Percentiles rank a stretch among this genome's conserved stretches.
phyloP scores from a whole-genome alignment of 2,888 invertebrate genomes.

The Acrobasis consociella region DNA sequence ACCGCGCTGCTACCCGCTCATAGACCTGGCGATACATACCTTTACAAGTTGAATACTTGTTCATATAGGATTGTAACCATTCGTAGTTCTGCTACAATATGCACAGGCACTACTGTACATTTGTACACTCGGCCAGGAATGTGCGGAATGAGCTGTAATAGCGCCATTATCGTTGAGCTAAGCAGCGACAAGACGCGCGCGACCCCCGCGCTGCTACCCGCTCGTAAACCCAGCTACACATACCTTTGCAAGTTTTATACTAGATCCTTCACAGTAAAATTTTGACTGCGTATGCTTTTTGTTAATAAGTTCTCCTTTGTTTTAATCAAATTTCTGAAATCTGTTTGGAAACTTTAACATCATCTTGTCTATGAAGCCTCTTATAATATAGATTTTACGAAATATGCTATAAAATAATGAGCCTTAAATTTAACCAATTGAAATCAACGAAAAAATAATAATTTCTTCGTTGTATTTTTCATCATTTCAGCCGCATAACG shows the following conservation, averaged over 20 bases:
- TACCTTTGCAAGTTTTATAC: constrained; percentile 5
- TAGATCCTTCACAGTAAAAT: background rate
- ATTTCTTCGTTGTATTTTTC: too few species aligned
- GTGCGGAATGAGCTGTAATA: constrained; percentile 51
- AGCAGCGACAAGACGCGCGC: constrained; percentile 45
- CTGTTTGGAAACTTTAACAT: too few species aligned
- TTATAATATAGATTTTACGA: too few species aligned
- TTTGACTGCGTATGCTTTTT: background rate
- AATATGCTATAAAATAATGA: too few species aligned
- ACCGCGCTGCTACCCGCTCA: constrained; percentile 4
- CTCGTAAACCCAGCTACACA: background rate
- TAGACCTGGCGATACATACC: too few species aligned
- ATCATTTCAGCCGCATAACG: too few species aligned
- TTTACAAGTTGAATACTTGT: too few species aligned
- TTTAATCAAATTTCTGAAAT: too few species aligned
- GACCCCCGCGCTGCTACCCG: constrained; percentile 38
- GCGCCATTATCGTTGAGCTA: constrained; percentile 52
- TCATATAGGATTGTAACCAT: background rate
- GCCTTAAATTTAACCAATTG: too few species aligned
- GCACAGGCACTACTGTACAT: constrained; percentile 42
- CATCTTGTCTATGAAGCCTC: too few species aligned
- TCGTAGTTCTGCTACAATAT: constrained; percentile 9
- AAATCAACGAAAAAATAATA: too few species aligned
- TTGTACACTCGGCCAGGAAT: constrained; percentile 42
- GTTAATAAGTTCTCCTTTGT: background rate